Conservation (phyloP, 92 coral and sea anemone species). For the Plumapathes pennacea region DNA sequence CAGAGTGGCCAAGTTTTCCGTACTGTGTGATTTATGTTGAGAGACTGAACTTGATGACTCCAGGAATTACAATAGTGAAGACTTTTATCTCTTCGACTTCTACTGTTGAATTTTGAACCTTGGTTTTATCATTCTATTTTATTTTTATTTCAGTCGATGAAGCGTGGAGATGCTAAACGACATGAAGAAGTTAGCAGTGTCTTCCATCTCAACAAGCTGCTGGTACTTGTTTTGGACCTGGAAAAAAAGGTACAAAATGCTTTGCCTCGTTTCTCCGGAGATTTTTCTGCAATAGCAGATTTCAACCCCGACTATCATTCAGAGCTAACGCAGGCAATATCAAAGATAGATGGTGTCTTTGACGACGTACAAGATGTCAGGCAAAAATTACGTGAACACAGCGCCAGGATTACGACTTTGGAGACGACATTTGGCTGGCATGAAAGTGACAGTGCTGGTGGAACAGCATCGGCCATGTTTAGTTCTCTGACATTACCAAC, state of each 20-base stretch:
- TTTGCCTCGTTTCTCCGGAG: too few relatives aligned
- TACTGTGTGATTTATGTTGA: too few relatives aligned
- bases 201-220: slow-evolving; percentile 11
- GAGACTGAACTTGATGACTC: too few relatives aligned
- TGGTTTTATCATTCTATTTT: too few relatives aligned
- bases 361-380: slow-evolving; percentile 15
- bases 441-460: neutral
- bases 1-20: too few relatives aligned
- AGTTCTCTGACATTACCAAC: slow-evolving; percentile 6
- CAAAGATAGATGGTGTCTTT: slow-evolving; percentile 18
- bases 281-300: too few relatives aligned
- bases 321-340: too few relatives aligned
- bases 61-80: too few relatives aligned
- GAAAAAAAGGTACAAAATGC: slow-evolving; percentile 15
- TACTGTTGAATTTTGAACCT: too few relatives aligned
- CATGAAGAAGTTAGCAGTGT: slow-evolving; percentile 9
- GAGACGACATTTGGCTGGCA: slow-evolving; percentile 9
- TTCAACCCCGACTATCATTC: neutral
- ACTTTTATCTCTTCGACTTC: too few relatives aligned
- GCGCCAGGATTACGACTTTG: neutral
- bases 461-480: neutral
- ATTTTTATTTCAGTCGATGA: slow-evolving; percentile 23
- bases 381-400: slow-evolving; percentile 7
- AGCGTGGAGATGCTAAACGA: slow-evolving; percentile 13
- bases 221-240: slow-evolving; percentile 9